Evolutionary conservation across 2,888 invertebrate species (phyloP), one percentile per base, ranked within the genome.

Genomic region (Elysia crispata): DNA sequence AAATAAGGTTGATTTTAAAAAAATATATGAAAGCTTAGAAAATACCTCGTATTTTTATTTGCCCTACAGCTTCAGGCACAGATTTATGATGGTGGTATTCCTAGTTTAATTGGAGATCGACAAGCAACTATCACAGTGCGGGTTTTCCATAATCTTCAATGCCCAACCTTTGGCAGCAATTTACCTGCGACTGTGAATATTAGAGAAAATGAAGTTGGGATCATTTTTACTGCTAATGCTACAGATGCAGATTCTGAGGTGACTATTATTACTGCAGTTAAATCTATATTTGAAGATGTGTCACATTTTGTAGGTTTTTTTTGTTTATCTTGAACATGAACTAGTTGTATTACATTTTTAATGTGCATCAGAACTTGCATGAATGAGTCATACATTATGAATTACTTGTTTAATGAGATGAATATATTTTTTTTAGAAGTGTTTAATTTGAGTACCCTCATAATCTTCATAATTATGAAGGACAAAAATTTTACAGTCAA

Each of bases 161-260:
- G 77, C 41, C 91, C 91, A 8, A 50, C 49, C n/a, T 80, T 83
- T 31, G 33, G 15, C 15, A 81, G 67, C 18, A 81, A 74, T 18
- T 54, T 82, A 57, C 81, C 83, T 50, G 41, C 50, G 1, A 75
- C 25, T 15, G 31, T 77, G 1, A 81, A 62, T n/a, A 80, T 86
- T 60, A 74, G 70, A 1, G 76, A 82, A 69, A 82, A 80, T 18
- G 62, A 79, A 18, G 83, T 83, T 13, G 84, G 85, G 13, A 28
- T 49, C 33, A 72, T 84, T 28, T 80, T 41, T 69, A 70, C 64
- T 20, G 79, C 88, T 15, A 78, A 79, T 72, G 87, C 89, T 6
- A 81, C 73, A 3, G 90, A 90, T 83, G 54, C 30, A 23, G 88
- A 89, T 81, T 66, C 15, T 30, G 72, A 80, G 54, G 89, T 88